phyloP scores from a whole-genome alignment of 2,888 invertebrate species.

The Quadriops clusia region DNA sequence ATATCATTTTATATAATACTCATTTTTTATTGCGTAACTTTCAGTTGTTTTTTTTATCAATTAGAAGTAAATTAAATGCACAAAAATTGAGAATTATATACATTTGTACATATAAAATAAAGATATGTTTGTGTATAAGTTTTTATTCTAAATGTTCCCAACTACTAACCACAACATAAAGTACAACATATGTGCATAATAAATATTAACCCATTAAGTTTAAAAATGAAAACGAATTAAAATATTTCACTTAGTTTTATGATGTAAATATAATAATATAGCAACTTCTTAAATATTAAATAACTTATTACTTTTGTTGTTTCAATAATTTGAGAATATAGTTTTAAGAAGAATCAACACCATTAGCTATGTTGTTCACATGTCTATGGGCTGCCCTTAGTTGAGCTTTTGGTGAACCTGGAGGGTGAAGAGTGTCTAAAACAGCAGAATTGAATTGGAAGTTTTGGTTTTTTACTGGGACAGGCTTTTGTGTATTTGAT shows the following conservation, averaged over 20 bases:
- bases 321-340: neutral
- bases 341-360: constrained; percentile 11
- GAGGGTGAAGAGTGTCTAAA: constrained; percentile 14
- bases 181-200: too few relatives aligned
- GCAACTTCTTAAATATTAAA: constrained; percentile 2
- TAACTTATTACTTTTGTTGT: neutral
- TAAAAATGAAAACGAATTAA: neutral
- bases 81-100: constrained; percentile 15
- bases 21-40: constrained; percentile 10
- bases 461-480: constrained; percentile 17
- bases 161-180: too few relatives aligned
- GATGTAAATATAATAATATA: constrained; percentile 2
- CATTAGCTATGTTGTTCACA: constrained; percentile 13
- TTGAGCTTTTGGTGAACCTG: constrained; percentile 14
- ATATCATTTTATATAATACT: constrained; percentile 13
- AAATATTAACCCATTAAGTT: constrained; percentile 1
- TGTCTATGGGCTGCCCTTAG: constrained; percentile 19
- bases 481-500: constrained; percentile 12
- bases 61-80: constrained; percentile 10
- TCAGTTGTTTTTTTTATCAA: constrained; percentile 9
- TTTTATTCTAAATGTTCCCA: too few relatives aligned
- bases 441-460: too few relatives aligned
- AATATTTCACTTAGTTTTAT: neutral
- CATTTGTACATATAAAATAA: constrained; percentile 18
- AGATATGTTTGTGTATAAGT: constrained; percentile 15